These are phyloP conservation scores for Tinea trinotella DNA, from an alignment of 2,888 invertebrate species.

Conservation along the genomic window DNA sequence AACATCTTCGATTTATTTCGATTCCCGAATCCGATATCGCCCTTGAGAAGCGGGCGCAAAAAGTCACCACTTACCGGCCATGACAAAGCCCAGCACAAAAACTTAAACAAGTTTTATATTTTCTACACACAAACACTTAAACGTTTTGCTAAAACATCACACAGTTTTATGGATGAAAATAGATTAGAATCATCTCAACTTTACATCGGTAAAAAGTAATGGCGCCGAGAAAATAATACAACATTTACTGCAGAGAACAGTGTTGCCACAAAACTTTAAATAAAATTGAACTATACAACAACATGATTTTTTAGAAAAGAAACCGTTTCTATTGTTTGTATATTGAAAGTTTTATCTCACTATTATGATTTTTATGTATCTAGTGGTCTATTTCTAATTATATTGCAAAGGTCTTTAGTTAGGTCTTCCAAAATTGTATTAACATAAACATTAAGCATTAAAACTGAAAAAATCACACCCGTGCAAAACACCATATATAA, in stretches of 20 bases:
- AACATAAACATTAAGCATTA: too few relatives aligned
- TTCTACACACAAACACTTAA: slow-evolving; percentile 67
- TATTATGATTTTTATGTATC: background rate
- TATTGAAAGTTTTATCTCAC: too few relatives aligned
- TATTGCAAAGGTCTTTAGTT: too few relatives aligned
- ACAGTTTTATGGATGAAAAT: slow-evolving; percentile 72
- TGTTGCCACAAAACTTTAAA: slow-evolving; percentile 37
- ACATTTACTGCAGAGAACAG: slow-evolving; percentile 59
- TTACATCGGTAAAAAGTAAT: slow-evolving; percentile 71
- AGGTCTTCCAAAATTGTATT: too few relatives aligned
- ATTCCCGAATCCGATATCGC: slow-evolving; percentile 71
- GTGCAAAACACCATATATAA: too few relatives aligned
- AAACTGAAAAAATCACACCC: too few relatives aligned
- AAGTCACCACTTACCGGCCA: slow-evolving; percentile 84
- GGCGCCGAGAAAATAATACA: slow-evolving; percentile 68
- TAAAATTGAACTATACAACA: too few relatives aligned
- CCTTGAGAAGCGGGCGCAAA: slow-evolving; percentile 71
- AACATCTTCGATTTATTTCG: slow-evolving; percentile 72
- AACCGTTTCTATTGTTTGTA: too few relatives aligned
- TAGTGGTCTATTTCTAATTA: too few relatives aligned
- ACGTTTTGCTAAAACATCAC: slow-evolving; percentile 69
- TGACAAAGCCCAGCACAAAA: slow-evolving; percentile 78
- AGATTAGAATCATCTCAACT: slow-evolving; percentile 74
- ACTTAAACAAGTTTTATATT: slow-evolving; percentile 68
- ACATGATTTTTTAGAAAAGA: too few relatives aligned